phyloP scores from a whole-genome alignment of 2,113 vertebrate species.

The Corythornis vintsioides region DNA sequence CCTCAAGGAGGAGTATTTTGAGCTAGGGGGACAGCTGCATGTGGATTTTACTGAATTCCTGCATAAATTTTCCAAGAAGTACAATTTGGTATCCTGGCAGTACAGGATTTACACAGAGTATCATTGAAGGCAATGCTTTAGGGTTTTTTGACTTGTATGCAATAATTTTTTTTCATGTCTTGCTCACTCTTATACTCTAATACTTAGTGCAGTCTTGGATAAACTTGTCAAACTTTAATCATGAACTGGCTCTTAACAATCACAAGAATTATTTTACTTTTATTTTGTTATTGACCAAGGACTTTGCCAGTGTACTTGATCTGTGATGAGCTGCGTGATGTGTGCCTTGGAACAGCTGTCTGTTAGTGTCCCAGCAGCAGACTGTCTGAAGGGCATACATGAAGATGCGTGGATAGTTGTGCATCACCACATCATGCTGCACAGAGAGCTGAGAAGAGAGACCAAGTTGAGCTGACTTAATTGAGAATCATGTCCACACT shows the following conservation, averaged over 20 bases:
- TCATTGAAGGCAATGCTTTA: not conserved
- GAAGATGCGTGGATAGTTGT: not conserved
- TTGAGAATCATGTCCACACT: not conserved
- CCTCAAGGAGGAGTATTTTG: not conserved
- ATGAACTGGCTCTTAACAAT: not conserved
- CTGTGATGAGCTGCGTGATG: not conserved
- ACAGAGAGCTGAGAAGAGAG: not conserved
- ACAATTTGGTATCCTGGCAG: not conserved
- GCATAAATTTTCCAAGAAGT: not conserved
- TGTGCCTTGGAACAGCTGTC: not conserved
- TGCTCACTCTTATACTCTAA: not conserved
- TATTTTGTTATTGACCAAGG: not conserved
- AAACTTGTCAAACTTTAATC: not conserved
- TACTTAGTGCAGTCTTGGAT: not conserved
- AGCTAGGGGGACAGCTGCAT: not conserved
- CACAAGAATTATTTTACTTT: not conserved
- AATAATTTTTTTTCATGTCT: not conserved
- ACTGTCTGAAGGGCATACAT: not conserved
- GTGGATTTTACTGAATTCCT: not conserved
- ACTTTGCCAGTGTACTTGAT: not conserved
- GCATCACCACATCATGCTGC: accelerated
- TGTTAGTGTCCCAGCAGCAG: not conserved
- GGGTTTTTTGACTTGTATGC: not conserved
- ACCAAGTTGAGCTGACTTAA: not conserved
- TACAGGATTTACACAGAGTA: not conserved